Evolutionary conservation across 2,113 vertebrate genomes (phyloP), one percentile per base, ranked within the genome.

Genomic region (Entelurus aequoreus): DNA sequence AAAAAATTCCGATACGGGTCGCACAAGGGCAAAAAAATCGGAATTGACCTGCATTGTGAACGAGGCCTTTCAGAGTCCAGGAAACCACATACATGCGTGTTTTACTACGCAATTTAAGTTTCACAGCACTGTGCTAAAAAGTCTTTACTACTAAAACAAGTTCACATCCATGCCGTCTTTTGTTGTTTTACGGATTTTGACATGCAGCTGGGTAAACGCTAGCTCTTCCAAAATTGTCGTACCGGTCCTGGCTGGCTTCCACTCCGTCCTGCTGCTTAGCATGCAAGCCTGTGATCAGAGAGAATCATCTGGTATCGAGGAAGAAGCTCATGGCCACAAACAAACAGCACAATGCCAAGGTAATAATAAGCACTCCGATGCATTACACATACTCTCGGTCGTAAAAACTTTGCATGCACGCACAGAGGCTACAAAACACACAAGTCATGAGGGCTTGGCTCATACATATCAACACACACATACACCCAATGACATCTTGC

Each of bases 401-500:
- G 82, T 82, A 80, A 76, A 64, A 52, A 51, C 46, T 65, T 68
- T 69, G 67, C 64, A 71, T 52, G 60, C 76, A 75, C 60, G 52
- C 56, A 58, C 50, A 65, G 40, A 62, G 48, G 48, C 60, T 48
- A 48, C 46, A 36, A 42, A 67, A 62, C 59, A 59, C 48, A 79
- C 72, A 82, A 61, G 67, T 81, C 79, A 84, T 80, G 72, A 76
- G 53, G 65, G 56, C 60, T 75, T 74, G 72, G 74, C 77, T 54
- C 63, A 40, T 56, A 68, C 62, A 82, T 36, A 58, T 63, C 75
- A 56, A 71, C 52, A 67, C 70, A 21, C 62, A 37, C 64, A 35
- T 65, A 50, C 54, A 53, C 59, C n/a, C 16, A 71, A 64, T 74
- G 58, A 75, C 68, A 64, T 72, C 57, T 65, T 67, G 61, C 81